Evolutionary conservation across 2,797 vertebrate genomes (phyloP).

Genomic region (Chelmon rostratus): DNA sequence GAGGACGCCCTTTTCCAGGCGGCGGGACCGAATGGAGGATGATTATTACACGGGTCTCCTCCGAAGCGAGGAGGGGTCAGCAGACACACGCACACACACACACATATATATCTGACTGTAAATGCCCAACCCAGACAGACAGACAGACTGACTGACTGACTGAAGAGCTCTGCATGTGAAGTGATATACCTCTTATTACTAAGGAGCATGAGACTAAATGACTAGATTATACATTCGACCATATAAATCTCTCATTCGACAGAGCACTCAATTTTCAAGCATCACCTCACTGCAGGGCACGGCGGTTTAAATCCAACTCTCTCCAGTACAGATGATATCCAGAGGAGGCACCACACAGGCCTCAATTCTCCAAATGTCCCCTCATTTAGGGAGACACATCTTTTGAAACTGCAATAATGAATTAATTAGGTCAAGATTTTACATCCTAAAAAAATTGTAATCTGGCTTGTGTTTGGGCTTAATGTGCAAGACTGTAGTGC

Average conservation of each 20-base stretch:
- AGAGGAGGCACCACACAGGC: not conserved
- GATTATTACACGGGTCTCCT: conserved; percentile 67
- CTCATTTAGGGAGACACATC: not conserved
- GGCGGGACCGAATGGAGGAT: conserved; percentile 65
- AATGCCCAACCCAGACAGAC: conserved; percentile 13
- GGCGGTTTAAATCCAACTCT: not conserved
- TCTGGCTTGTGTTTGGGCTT: not conserved
- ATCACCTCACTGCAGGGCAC: not conserved
- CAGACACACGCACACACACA: conserved; percentile 21
- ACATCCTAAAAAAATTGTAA: no score
- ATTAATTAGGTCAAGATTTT: no score
- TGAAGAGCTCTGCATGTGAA: conserved; percentile 21
- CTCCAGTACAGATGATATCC: not conserved
- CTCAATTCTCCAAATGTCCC: not conserved
- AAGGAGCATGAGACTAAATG: conserved; percentile 2
- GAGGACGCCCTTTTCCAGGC: conserved; percentile 50
- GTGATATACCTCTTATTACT: not conserved
- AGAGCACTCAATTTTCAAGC: not conserved
- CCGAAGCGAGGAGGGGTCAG: conserved; percentile 44
- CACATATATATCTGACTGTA: conserved; percentile 9
- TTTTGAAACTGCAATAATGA: not conserved
- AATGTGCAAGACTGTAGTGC: not conserved
- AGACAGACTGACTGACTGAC: not conserved
- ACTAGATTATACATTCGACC: conserved; percentile 13
- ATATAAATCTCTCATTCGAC: not conserved